Conservation (phyloP, 2,797 vertebrate species). For the Podarcis lilfordi region DNA sequence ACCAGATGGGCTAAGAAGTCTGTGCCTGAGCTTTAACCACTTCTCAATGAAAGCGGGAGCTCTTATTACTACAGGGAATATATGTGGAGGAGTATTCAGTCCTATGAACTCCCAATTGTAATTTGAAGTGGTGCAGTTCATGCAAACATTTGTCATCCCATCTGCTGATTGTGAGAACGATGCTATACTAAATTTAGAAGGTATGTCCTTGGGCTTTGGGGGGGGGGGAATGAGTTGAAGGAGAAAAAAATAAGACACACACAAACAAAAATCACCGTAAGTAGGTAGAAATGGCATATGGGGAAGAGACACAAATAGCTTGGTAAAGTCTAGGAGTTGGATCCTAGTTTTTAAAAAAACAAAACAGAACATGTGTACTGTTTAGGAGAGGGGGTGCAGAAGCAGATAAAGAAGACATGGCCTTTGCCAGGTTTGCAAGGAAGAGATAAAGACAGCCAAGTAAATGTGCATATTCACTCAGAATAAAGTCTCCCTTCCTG, state of each 20-base stretch:
- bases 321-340: neutral
- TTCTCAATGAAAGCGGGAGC: neutral
- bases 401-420: neutral
- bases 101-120: neutral
- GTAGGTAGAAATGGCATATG: neutral
- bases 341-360: neutral
- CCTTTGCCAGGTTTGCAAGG: neutral
- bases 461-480: neutral
- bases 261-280: neutral
- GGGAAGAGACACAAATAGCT: neutral
- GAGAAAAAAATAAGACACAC: no score
- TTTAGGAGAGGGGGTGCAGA: neutral
- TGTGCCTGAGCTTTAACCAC: neutral
- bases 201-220: neutral
- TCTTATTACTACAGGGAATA: neutral
- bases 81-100: neutral
- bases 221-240: neutral
- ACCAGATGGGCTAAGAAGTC: neutral
- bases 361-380: neutral
- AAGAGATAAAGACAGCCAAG: neutral
- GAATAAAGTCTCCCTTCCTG: neutral
- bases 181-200: no score
- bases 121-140: neutral
- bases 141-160: neutral
- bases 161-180: neutral